A percentile compares a stretch with the other conserved stretches of the same genome.
phyloP scores from a whole-genome alignment of 1,140 invertebrate genomes.

The Scylla paramamosain region DNA sequence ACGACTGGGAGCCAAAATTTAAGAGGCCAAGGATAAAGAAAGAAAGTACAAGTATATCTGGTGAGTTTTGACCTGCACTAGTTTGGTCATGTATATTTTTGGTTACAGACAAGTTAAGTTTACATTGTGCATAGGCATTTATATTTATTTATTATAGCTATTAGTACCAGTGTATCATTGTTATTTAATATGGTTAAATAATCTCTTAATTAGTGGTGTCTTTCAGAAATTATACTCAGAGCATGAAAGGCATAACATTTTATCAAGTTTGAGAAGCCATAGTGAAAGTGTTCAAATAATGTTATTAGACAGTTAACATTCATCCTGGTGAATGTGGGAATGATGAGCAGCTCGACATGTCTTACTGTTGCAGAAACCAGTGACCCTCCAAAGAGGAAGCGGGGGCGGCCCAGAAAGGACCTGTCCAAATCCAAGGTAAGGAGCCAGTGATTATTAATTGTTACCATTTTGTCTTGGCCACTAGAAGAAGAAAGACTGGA shows the following conservation, averaged over 20 bases:
- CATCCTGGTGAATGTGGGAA: too few species aligned
- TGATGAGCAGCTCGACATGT: neutral
- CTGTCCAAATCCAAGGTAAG: slow-evolving; percentile 59
- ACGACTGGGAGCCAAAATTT: slow-evolving; percentile 69
- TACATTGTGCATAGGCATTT: neutral
- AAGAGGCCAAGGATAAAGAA: slow-evolving; percentile 66
- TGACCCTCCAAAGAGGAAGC: slow-evolving; percentile 58
- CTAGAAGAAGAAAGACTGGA: neutral
- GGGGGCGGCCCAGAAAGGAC: slow-evolving; percentile 65
- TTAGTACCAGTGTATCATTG: neutral
- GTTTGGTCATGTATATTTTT: neutral
- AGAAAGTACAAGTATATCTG: slow-evolving; percentile 8
- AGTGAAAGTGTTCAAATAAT: too few species aligned
- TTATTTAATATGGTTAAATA: neutral
- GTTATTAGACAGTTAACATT: too few species aligned
- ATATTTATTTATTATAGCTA: neutral
- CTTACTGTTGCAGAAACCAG: neutral
- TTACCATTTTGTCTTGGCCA: neutral
- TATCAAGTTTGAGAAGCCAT: too few species aligned
- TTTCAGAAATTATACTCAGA: too few species aligned
- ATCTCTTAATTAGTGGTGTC: neutral
- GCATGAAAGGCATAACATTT: too few species aligned
- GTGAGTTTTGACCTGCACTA: neutral
- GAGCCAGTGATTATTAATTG: neutral
- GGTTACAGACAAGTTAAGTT: neutral